A percentile compares a stretch with the other conserved stretches of the same genome.
phyloP scores from a whole-genome alignment of 2,797 vertebrate genomes.

The Spinibarbus caldwelli region DNA sequence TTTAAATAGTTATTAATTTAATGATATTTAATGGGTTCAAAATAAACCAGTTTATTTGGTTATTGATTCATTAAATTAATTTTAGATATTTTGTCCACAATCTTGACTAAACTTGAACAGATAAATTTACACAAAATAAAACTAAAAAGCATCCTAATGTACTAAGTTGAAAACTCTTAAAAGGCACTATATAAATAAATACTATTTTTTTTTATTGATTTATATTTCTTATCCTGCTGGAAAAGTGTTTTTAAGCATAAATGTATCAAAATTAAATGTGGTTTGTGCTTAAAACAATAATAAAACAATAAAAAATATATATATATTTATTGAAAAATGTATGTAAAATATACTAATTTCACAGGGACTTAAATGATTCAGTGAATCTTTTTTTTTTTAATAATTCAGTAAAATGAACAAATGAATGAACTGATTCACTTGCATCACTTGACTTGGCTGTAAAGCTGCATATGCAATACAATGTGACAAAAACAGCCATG shows the following conservation, averaged over 20 bases:
- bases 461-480: background rate
- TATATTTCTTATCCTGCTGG: background rate
- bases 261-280: background rate
- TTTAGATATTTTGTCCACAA: background rate
- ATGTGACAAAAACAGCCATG: background rate
- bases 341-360: background rate
- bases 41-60: background rate
- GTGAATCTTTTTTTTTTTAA: background rate
- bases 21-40: background rate
- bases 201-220: background rate
- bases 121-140: background rate
- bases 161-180: background rate
- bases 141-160: background rate
- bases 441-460: background rate
- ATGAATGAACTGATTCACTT: background rate
- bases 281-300: background rate
- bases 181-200: background rate
- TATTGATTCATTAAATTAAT: background rate
- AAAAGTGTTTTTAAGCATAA: background rate
- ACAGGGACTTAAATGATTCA: background rate
- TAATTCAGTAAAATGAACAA: background rate
- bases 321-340: background rate
- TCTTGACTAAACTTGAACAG: background rate
- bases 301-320: background rate
- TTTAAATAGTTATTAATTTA: no score